Evolutionary conservation across 2,113 vertebrate species (phyloP).

Genomic region (Petromus typicus): DNA sequence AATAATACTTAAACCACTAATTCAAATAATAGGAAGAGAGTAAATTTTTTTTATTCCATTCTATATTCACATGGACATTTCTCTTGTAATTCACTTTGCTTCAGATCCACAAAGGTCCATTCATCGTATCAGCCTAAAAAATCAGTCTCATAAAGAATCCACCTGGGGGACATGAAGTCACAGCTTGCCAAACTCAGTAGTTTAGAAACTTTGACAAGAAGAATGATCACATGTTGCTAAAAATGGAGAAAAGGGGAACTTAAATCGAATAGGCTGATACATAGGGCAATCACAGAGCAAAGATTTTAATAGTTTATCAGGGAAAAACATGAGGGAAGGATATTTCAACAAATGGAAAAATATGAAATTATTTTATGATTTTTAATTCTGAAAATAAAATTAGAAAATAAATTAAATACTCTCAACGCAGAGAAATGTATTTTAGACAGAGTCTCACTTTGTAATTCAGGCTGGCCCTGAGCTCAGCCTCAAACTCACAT

Average conservation of each 20-base stretch:
- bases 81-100: not conserved
- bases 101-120: not conserved
- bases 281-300: not conserved
- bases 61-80: not conserved
- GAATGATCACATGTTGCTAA: not conserved
- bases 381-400: not conserved
- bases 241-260: not conserved
- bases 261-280: not conserved
- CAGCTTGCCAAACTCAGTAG: not conserved
- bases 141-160: not conserved
- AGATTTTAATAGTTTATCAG: not conserved
- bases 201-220: not conserved
- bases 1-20: not conserved
- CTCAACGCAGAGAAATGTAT: not conserved
- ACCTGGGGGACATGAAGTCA: not conserved
- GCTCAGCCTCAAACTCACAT: too few species aligned
- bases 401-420: not conserved
- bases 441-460: not conserved
- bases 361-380: not conserved
- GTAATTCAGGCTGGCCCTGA: too few species aligned
- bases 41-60: not conserved
- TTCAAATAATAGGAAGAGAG: not conserved
- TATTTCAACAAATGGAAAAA: not conserved
- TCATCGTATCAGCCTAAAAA: not conserved
- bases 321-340: not conserved